Base-by-base conservation (phyloP, 1,140 invertebrate genomes). In the Drosophila ficusphila region DNA sequence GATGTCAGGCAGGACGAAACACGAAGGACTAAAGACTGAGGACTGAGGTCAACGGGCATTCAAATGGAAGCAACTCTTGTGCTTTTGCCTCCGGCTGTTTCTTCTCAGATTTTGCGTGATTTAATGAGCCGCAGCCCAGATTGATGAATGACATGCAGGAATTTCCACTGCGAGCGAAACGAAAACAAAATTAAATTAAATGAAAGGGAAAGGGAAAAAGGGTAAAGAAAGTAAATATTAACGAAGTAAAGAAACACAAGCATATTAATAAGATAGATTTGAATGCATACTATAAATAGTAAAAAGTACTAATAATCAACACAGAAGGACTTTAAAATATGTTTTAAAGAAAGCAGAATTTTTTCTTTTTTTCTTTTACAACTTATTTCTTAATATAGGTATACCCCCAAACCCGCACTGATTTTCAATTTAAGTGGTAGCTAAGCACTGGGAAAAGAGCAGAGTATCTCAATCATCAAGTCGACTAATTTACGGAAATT, bases 401-500 rank as follows among this genome's bases (percentile, higher is more conserved):
- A 46, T 11, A 25, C 4, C 11, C 1, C 1, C 8, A 11, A 19
- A 9, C 23, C 23, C 14, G 2, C 4, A 1, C 7, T 19, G 4
- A 12, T 25, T 53, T 42, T 18, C 11, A 52, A 9, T 19, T 16
- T 2, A 56, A 53, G 29, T 57, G 54, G 12, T 23, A 5, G 9
- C 16, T 61, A 23, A 57, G 34, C 51, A 29, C 12, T 16, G n/a
- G 16, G 0, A 52, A 51, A 60, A 19, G n/a, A 4, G 34, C 11
- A 36, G 18, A 34, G 41, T 14, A 57, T 67, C 54, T 34, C 58
- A 76, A 79, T 83, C 64, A 79, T 82, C 54, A 75, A 61, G 49
- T 61, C 54, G 65, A 79, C 71, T 76, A 86, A 85, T 79, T 83
- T 62, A 67, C 52, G 79, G 81, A 86, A 83, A 86, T 86, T 72